Percentiles rank a stretch among this genome's conserved stretches.
Evolutionary conservation across 2,113 vertebrate genomes (phyloP).

Genomic region (Hippolais icterina): DNA sequence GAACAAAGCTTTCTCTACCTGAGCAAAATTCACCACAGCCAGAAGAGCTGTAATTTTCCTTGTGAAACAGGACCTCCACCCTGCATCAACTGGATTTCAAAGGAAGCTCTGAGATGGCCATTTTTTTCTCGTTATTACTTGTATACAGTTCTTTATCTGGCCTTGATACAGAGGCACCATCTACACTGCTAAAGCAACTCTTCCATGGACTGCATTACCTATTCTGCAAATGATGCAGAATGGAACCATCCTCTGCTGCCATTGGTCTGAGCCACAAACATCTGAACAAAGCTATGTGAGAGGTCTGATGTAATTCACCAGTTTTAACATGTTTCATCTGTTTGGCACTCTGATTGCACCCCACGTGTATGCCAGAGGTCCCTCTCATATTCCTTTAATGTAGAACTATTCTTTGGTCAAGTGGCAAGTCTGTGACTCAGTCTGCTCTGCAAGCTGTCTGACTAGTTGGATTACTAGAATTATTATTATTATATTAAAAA

Average conservation of each 20-base stretch:
- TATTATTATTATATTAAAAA: not conserved
- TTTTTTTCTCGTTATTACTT: not conserved
- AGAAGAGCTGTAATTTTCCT: not conserved
- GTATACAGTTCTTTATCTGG: not conserved
- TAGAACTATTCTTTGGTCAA: not conserved
- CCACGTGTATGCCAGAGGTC: not conserved
- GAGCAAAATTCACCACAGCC: not conserved
- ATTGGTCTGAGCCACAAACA: not conserved
- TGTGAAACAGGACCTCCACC: not conserved
- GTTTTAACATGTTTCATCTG: not conserved
- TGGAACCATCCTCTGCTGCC: not conserved
- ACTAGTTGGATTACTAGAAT: not conserved
- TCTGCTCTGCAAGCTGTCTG: not conserved
- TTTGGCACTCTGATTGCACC: not conserved
- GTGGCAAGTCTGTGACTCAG: not conserved
- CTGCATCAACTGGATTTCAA: not conserved
- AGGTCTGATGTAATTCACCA: not conserved
- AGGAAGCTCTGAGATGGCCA: not conserved
- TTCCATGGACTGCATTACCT: rapidly evolving
- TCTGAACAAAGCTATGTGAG: not conserved
- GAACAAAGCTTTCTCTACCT: not conserved
- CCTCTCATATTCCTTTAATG: not conserved
- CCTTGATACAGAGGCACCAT: not conserved
- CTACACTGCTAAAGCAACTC: not conserved
- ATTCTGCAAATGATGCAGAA: not conserved